Evolutionary conservation across 2,113 vertebrate genomes (phyloP).

Genomic region (Anas platyrhynchos): DNA sequence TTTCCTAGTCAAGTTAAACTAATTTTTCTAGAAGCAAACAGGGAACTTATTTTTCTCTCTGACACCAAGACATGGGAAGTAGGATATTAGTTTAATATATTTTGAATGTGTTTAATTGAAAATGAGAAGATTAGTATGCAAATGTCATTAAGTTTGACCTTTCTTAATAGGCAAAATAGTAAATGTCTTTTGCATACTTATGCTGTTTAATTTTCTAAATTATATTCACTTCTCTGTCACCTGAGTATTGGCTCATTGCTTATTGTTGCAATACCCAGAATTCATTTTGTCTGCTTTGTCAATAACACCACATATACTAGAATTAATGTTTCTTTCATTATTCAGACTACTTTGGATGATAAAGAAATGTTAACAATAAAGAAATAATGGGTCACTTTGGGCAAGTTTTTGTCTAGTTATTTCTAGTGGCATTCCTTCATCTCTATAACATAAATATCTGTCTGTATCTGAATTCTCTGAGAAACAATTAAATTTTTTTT

Average conservation of each 20-base stretch:
- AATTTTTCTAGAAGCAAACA: background rate
- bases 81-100: background rate
- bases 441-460: too few relatives aligned
- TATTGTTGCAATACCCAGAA: background rate
- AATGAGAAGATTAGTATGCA: background rate
- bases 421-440: background rate
- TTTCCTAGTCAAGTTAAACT: background rate
- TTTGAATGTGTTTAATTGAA: background rate
- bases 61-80: background rate
- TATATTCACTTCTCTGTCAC: background rate
- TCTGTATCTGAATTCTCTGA: background rate
- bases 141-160: background rate
- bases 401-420: background rate
- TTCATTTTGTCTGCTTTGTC: background rate
- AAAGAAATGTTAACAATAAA: background rate
- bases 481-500: background rate
- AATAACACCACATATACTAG: background rate
- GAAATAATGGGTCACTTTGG: background rate
- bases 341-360: background rate
- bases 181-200: background rate
- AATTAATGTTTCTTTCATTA: background rate
- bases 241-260: background rate
- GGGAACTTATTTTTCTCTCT: background rate
- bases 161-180: background rate
- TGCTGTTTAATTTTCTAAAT: background rate